phyloP scores from a whole-genome alignment of 2,888 invertebrate genomes.

The Deroplatys truncata region DNA sequence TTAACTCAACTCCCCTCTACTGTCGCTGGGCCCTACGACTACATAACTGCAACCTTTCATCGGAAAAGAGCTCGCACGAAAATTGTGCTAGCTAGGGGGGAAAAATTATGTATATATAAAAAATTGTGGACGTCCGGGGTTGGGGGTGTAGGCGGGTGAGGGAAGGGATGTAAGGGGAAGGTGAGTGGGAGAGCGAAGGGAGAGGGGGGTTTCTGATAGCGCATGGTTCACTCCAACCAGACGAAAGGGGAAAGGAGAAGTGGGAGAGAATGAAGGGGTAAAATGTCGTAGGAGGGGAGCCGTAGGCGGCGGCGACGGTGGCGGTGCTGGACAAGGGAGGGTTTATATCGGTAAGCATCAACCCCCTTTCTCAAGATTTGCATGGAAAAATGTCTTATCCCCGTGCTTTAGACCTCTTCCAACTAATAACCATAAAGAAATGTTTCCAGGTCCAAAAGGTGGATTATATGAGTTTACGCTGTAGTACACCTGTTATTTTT shows the following conservation, averaged over 20 bases:
- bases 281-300: background rate
- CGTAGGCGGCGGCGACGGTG: background rate
- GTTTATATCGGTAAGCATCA: background rate
- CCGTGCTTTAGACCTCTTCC: no score
- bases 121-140: background rate
- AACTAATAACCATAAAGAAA: no score
- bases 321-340: background rate
- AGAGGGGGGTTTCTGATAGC: background rate
- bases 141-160: conserved; percentile 10
- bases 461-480: no score
- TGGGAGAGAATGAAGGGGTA: background rate
- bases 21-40: background rate
- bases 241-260: background rate
- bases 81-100: conserved; percentile 7
- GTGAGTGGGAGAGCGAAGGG: background rate
- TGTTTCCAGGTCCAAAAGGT: no score
- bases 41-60: conserved; percentile 28
- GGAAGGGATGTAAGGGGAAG: background rate
- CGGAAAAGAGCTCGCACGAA: conserved; percentile 21
- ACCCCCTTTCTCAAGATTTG: background rate
- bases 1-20: background rate
- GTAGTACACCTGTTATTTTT: no score
- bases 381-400: background rate
- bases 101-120: background rate
- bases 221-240: background rate